phyloP scores from a whole-genome alignment of 2,113 vertebrate species.

The Trachemys scripta region DNA sequence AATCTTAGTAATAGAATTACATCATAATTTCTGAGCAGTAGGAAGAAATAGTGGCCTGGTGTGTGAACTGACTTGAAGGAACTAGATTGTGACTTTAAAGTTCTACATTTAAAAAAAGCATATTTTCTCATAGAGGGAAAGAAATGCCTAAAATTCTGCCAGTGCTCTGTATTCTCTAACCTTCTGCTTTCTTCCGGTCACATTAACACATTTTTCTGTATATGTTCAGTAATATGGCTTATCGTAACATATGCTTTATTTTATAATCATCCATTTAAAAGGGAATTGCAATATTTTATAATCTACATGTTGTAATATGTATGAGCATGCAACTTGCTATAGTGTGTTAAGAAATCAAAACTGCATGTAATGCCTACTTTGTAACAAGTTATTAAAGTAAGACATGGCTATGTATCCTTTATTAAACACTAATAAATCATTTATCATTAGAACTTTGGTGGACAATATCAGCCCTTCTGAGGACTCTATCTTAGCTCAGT shows the following conservation, averaged over 20 bases:
- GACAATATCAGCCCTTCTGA: background rate
- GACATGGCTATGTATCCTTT: background rate
- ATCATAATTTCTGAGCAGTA: background rate
- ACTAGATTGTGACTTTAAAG: background rate
- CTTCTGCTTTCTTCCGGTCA: background rate
- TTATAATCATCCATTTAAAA: background rate
- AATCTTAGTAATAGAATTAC: background rate
- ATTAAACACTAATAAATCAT: background rate
- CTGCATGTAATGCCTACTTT: background rate
- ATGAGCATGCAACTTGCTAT: background rate
- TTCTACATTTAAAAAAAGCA: background rate
- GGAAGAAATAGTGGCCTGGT: rapidly evolving
- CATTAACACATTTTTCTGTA: rapidly evolving
- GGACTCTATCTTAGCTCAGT: background rate
- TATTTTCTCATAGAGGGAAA: background rate
- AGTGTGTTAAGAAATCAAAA: background rate
- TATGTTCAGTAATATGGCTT: background rate
- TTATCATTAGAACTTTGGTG: background rate
- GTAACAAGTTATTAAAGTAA: background rate
- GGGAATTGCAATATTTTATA: background rate
- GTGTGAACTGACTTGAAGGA: background rate
- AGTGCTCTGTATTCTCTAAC: background rate
- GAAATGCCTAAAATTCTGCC: background rate
- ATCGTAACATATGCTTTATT: background rate
- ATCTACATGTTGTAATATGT: background rate